Evolutionary conservation across 2,888 invertebrate genomes (phyloP).

Genomic region (Exocentrus adspersus): DNA sequence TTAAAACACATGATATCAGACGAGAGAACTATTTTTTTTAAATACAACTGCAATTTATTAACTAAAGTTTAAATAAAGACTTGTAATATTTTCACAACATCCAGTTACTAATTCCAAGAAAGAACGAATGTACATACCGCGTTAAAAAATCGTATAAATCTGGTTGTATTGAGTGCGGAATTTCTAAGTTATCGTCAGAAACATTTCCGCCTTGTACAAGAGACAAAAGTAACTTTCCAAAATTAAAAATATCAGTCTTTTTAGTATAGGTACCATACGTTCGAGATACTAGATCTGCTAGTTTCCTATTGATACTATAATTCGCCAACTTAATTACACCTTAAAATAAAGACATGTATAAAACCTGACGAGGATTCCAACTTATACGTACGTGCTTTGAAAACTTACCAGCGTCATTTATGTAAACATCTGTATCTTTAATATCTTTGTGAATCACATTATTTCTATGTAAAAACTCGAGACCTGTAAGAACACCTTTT

Average conservation of each 20-base stretch:
- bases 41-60: too few species aligned
- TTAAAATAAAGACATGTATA: slow-evolving; percentile 49
- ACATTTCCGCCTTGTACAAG: slow-evolving; percentile 69
- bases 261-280: slow-evolving; percentile 65
- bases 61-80: too few species aligned
- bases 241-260: slow-evolving; percentile 78
- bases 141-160: slow-evolving; percentile 78
- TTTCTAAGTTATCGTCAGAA: slow-evolving; percentile 64
- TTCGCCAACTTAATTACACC: slow-evolving; percentile 72
- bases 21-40: too few species aligned
- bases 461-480: slow-evolving; percentile 82
- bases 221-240: slow-evolving; percentile 76
- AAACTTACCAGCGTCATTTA: slow-evolving; percentile 71
- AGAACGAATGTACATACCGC: slow-evolving; percentile 64
- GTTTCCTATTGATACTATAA: slow-evolving; percentile 75
- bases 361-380: too few species aligned
- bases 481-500: slow-evolving; percentile 76
- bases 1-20: too few species aligned
- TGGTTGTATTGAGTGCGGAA: slow-evolving; percentile 69
- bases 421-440: slow-evolving; percentile 77
- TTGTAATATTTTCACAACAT: too few species aligned
- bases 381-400: too few species aligned
- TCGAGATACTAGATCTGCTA: slow-evolving; percentile 67
- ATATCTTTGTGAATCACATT: slow-evolving; percentile 86
- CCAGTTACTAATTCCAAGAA: too few species aligned